phyloP scores from a whole-genome alignment of 2,113 vertebrate species.

The Nicator chloris region DNA sequence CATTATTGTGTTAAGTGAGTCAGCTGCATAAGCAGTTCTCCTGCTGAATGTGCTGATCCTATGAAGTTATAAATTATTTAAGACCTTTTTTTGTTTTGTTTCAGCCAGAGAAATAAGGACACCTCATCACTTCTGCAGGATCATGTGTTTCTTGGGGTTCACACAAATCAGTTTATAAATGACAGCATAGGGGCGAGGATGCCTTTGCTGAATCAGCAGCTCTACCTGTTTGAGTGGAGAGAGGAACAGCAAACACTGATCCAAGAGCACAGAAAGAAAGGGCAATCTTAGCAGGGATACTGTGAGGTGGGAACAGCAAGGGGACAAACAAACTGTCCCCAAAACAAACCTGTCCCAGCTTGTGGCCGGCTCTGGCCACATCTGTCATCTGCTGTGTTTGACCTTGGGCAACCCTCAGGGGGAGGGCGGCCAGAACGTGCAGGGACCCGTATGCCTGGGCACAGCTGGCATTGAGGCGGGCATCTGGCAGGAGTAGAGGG shows the following conservation, averaged over 20 bases:
- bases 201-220: neutral
- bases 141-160: neutral
- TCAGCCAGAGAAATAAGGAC: neutral
- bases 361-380: neutral
- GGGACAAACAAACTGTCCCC: neutral
- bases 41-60: neutral
- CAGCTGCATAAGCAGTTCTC: slow-evolving; percentile 1
- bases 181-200: neutral
- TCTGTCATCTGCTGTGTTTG: neutral
- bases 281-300: neutral
- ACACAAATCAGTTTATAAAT: neutral
- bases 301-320: neutral
- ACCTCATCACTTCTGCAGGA: neutral
- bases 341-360: neutral
- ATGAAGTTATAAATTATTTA: neutral
- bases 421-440: neutral
- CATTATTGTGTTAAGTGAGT: neutral
- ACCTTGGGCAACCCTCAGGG: neutral
- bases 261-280: neutral
- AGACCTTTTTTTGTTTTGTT: neutral
- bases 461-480: neutral
- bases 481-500: neutral
- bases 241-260: neutral
- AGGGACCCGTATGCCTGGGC: neutral
- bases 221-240: neutral